Evolutionary conservation across 2,888 invertebrate genomes (phyloP), one percentile per base, ranked within the genome.

Genomic region (Latrodectus elegans): DNA sequence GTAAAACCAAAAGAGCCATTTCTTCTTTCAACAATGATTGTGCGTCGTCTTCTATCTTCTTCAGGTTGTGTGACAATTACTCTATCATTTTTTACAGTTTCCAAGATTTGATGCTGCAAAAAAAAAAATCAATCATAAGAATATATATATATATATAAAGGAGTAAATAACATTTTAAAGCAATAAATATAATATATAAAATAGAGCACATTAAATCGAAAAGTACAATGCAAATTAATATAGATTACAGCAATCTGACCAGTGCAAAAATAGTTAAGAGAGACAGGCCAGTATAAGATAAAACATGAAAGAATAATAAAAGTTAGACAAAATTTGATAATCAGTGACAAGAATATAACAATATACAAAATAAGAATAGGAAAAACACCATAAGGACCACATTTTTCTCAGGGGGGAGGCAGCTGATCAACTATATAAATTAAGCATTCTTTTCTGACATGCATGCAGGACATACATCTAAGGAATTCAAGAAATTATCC

Each of bases 1-100:
- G 98, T 98, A 93, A 99, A 99, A 15, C 99, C 99, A 92, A 97
- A 99, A 53, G 96, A 96, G 71, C 96, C 96, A 92, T 96, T 96
- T 92, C 95, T 96, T 93, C 96, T 96, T 92, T 97, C 97, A 8
- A 97, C 95, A 64, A 93, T 91, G 88, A 99, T 97, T 88, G 98
- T 98, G 17, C 98, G 96, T 70, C 98, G 94, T 88, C 97, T 94
- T 26, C 96, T 94, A 91, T 97, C 95, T 92, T 98, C 97, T 91
- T 97, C 97, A 90, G 95, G 95, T 91, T 95, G 95, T 17, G 95
- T 95, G 11, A 94, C 93, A 52, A 95, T 94, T 89, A 95, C 94
- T 76, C 95, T 94, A 92, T 96, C 96, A 67, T 95, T 89, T 80
- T 89, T 88, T 11, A 89, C 88, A 60, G 85, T 88, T 75, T 89